Evolutionary conservation across 2,113 vertebrate genomes (phyloP), one percentile per base, ranked within the genome.

Genomic region (Psilopogon haemacephalus): DNA sequence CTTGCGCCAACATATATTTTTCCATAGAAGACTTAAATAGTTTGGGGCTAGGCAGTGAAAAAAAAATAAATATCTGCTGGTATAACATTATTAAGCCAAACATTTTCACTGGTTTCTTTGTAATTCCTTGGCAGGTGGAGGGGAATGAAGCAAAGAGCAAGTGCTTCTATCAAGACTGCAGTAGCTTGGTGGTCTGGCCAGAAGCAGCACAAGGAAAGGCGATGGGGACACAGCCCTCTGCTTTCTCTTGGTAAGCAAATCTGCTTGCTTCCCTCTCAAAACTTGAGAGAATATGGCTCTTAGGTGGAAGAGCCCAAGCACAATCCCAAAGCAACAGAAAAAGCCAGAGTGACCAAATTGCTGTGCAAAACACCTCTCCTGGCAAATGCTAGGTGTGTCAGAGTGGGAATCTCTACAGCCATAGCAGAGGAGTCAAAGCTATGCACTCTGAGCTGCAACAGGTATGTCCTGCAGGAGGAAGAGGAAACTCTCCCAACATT

Each of bases 71-170:
- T 67, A 69, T 27, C 60, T 84, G 69, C 88, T 83, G 19, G 33
- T 67, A 32, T 21, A 79, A 56, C 5, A 56, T 75, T 75, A 75
- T 59, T 56, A 94, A 84, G 79, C 33, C 85, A 87, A 93, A 84
- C 19, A 79, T 67, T 90, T 72, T 79, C 50, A 80, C 16, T 21
- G 15, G 63, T 79, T 82, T 70, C 60, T 75, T 62, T 54, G 12
- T 40, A 65, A 55, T 54, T 65, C 17, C 12, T 63, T 46, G 59
- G 63, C 37, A 84, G 67, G 48, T 15, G 44, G 40, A 92, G 20
- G 32, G 38, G 33, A 87, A 72, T 17, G 50, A 74, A 52, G 30
- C 54, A 81, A 52, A 0, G 5, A 33, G 55, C 2, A 3, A 68
- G 52, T 0, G 0, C 35, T 88, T 84, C 85, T 88, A 55, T 33